Evolutionary conservation across 2,888 invertebrate species (phyloP).

Genomic region (Allacma fusca): DNA sequence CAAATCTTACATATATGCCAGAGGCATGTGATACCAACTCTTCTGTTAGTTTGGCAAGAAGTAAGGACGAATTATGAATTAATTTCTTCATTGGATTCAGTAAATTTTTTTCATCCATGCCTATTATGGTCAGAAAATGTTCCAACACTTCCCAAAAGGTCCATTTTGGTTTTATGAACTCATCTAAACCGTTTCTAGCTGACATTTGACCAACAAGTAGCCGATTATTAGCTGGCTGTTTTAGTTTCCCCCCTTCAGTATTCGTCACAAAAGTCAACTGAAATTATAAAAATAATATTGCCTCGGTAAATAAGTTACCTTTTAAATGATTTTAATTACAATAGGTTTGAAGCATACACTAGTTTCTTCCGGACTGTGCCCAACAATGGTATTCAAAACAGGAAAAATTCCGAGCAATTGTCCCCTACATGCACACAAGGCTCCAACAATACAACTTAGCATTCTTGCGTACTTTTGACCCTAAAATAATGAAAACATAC

Average conservation of each 20-base stretch:
- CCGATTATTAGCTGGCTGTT: conserved; percentile 57
- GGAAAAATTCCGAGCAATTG: conserved; percentile 60
- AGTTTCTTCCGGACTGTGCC: conserved; percentile 58
- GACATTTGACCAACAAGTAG: conserved; percentile 60
- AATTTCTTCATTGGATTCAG: conserved; percentile 66
- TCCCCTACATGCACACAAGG: conserved; percentile 58
- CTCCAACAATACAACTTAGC: conserved; percentile 58
- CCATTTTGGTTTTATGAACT: conserved; percentile 65
- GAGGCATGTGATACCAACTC: conserved; percentile 84
- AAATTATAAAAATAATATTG: neutral
- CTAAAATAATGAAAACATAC: conserved; percentile 19
- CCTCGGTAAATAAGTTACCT: too few species aligned
- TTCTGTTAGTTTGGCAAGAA: conserved; percentile 82
- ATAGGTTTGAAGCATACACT: conserved; percentile 46
- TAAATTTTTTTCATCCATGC: conserved; percentile 76
- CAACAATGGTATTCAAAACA: conserved; percentile 56
- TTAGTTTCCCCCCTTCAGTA: conserved; percentile 58
- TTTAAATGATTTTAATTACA: too few species aligned
- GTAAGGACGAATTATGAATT: conserved; percentile 66
- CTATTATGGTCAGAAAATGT: conserved; percentile 80
- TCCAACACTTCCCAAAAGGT: conserved; percentile 84
- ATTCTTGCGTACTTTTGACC: conserved; percentile 56
- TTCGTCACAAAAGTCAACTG: conserved; percentile 59
- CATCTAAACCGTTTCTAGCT: conserved; percentile 55
- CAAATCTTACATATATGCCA: conserved; percentile 72